phyloP scores from a whole-genome alignment of 2,888 invertebrate genomes.

The Quadriops clusia region DNA sequence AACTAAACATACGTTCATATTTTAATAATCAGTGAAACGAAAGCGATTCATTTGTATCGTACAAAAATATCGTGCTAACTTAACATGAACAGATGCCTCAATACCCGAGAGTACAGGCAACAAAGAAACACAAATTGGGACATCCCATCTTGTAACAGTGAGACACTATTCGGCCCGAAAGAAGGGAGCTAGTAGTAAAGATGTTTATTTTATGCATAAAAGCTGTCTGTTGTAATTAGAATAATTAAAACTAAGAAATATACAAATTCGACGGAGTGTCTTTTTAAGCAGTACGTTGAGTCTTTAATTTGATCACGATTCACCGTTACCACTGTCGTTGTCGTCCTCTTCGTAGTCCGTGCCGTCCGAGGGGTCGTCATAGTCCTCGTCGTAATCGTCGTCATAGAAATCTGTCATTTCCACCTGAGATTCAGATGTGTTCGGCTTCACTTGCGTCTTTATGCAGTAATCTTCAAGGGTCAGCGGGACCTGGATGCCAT shows the following conservation, averaged over 20 bases:
- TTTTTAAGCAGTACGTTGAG: too few relatives aligned
- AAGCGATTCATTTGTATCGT: too few relatives aligned
- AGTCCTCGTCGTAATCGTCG: constrained; percentile 79
- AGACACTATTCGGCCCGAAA: too few relatives aligned
- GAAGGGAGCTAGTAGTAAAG: too few relatives aligned
- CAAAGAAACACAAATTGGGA: too few relatives aligned
- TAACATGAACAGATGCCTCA: too few relatives aligned
- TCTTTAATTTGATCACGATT: constrained; percentile 65
- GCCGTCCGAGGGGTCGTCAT: constrained; percentile 54
- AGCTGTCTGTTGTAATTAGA: neutral
- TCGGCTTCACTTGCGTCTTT: constrained; percentile 79
- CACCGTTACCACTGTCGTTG: constrained; percentile 86
- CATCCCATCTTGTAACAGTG: too few relatives aligned
- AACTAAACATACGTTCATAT: neutral
- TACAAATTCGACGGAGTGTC: constrained; percentile 1
- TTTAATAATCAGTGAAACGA: neutral
- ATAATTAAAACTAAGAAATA: neutral
- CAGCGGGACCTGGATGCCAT: constrained; percentile 92
- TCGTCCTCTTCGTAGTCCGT: constrained; percentile 72
- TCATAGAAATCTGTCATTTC: constrained; percentile 96
- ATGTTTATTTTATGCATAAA: constrained; percentile 3
- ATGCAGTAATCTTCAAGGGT: constrained; percentile 98
- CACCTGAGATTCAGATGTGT: constrained; percentile 63
- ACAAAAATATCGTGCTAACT: too few relatives aligned
- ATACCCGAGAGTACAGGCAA: too few relatives aligned